Evolutionary conservation across 2,113 vertebrate species (phyloP), one percentile per base, ranked within the genome.

Genomic region (Jaculus jaculus): DNA sequence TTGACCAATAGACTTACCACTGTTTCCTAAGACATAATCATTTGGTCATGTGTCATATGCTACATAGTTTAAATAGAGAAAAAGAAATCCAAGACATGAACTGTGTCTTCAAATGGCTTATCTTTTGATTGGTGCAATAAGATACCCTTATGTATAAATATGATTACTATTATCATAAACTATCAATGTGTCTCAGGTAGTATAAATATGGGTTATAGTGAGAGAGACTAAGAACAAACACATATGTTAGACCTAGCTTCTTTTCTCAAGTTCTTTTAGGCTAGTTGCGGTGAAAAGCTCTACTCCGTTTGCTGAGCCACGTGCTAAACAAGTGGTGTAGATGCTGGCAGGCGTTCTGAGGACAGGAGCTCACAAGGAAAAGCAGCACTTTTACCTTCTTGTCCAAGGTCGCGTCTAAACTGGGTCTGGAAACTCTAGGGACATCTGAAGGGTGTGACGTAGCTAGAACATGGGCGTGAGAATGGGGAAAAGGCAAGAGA

Each of bases 121-220:
- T 77, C 90, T 81, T 96, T 93, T 95, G 39, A 13, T 69, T 89
- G 16, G 42, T 11, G 60, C 77, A 91, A 58, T 37, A 73, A 92
- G n/a, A 74, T 20, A 58, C 10, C 58, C 23, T 24, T 54, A 20
- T 68, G 47, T 80, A 51, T 69, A 80, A 73, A 39, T 12, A 84
- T 74, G 78, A 68, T 15, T 32, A 28, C 16, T 63, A 87, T 69
- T 54, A 69, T 75, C 5, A 1, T 91, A 81, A 92, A 15, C 51
- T 95, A 5, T 58, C 47, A 79, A 32, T 74, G 30, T 69, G 3
- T 34, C 30, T 73, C 89, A 84, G 82, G 47, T 75, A 39, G 11
- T 73, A 11, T 58, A 12, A 87, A 34, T n/a, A n/a, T 51, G 65
- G 47, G 7, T 21, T 23, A 60, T 37, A 54, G 24, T 39, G 42